Evolutionary conservation across 2,113 vertebrate species (phyloP), one percentile per base, ranked within the genome.

Genomic region (Semnopithecus entellus): DNA sequence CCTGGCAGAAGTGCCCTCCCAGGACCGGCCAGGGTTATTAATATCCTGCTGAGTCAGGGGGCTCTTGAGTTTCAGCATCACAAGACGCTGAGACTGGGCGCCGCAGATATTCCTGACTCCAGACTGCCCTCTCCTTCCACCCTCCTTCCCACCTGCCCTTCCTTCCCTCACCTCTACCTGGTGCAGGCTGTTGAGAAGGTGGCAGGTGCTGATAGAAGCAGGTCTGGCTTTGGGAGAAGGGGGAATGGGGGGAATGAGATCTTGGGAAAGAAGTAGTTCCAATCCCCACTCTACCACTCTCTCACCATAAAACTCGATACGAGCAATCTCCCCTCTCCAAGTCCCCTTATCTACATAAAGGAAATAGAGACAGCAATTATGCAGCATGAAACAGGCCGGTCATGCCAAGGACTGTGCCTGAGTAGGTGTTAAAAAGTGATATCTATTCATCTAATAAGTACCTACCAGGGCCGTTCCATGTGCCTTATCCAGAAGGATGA

Each of bases 11-110:
- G 50, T 3, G 1, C 75, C 83, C 80, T 79, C 89, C 4, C 0
- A 40, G 93, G 88, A 55, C 32, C 2, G 0, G 82, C 68, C 55
- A 45, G 75, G 59, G 94, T 94, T 98, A 98, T 99, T 98, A 98
- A 98, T 98, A 98, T 97, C 98, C 98, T 98, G 98, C 99, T 98
- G 98, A 99, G 98, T 98, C 98, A 98, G 98, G 98, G 98, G 98
- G 98, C 95, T 97, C 98, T 98, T 98, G 97, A 82, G 88, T 98
- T 98, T 98, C 98, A 98, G 96, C 94, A 94, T 98, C 98, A 98
- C 97, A 97, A 91, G 98, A 98, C 14, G 8, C 75, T 55, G 94
- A 96, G 96, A 17, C 0, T 91, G 17, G 7, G 88, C 91, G 1
- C 0, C 76, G 12, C 4, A 13, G 95, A 48, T 43, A 30, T 55